A percentile compares a stretch with the other conserved stretches of the same genome.
phyloP scores from a whole-genome alignment of 1,140 invertebrate genomes.

The Amyelois transitella region DNA sequence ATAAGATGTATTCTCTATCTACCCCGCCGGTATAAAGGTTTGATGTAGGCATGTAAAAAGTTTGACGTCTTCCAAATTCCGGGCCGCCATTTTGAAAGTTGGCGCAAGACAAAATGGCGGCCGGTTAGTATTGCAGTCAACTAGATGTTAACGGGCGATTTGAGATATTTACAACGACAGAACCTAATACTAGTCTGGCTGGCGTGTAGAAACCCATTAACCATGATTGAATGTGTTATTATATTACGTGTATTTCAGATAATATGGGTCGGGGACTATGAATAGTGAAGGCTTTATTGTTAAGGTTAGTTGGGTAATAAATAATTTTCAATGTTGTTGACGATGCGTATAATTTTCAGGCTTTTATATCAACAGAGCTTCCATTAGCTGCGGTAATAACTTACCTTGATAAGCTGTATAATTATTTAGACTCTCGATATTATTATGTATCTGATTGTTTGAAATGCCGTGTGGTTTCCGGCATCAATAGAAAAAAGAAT shows the following conservation, averaged over 20 bases:
- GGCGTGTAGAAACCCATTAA: neutral
- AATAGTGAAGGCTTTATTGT: neutral
- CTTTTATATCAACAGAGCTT: neutral
- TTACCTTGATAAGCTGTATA: too few species aligned
- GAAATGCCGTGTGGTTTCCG: too few species aligned
- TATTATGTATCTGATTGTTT: too few species aligned
- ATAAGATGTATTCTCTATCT: too few species aligned
- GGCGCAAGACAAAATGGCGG: neutral
- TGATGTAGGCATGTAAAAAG: too few species aligned
- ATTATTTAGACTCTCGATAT: too few species aligned
- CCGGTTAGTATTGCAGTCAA: neutral
- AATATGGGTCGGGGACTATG: neutral
- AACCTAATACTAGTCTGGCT: neutral
- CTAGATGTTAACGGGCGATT: neutral
- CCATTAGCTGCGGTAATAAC: too few species aligned
- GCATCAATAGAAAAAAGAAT: too few species aligned
- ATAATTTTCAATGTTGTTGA: neutral
- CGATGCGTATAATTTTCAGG: neutral
- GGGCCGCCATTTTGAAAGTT: neutral
- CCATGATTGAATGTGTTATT: neutral
- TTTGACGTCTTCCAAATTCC: too few species aligned
- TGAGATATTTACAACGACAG: neutral
- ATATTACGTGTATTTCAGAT: neutral
- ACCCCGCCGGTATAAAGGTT: too few species aligned
- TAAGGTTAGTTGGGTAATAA: neutral